Evolutionary conservation across 1,140 invertebrate species (phyloP), one percentile per base, ranked within the genome.

Genomic region (Phymastichus coffea): DNA sequence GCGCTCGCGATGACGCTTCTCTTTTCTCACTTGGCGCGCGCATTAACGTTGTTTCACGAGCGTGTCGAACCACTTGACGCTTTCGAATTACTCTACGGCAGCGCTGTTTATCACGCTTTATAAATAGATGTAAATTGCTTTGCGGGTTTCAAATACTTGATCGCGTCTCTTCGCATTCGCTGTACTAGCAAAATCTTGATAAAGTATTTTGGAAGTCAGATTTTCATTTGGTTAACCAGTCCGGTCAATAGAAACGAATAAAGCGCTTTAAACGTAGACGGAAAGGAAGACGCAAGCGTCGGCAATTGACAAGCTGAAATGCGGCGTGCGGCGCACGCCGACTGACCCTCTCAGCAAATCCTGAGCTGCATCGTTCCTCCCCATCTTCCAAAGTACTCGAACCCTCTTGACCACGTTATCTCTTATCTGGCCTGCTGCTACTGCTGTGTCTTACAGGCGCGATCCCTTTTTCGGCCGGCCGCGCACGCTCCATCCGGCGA

Each of bases 351-450:
- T 14, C 33, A 19, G 48, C 20, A 15, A 20, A 56, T 30, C 53
- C 20, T 37, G 48, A 14, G 28, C 12, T 2, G 40, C n/a, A 19
- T 9, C 28, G 10, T 28, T 47, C 9, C 3, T n/a, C n/a, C n/a
- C n/a, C n/a, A n/a, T n/a, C n/a, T n/a, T n/a, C n/a, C n/a, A n/a
- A n/a, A n/a, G n/a, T n/a, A n/a, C 12, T 25, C 23, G 25, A 55
- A 35, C 46, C 52, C 23, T 40, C 30, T 57, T 62, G 40, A 62
- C 47, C 54, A 52, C 38, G 17, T 57, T 62, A 57, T 62, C 54
- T 57, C 63, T 55, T 56, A 44, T 65, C 37, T 15, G 9, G 3
- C 12, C 4, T 23, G 20, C 1, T 43, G 12, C 20, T 30, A 8
- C 30, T 7, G 44, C 49, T 25, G 4, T 54, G 41, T 46, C 57